These are phyloP conservation scores for Solenodon paradoxus DNA, from an alignment of 2,113 vertebrate species.

Conservation along the genomic window DNA sequence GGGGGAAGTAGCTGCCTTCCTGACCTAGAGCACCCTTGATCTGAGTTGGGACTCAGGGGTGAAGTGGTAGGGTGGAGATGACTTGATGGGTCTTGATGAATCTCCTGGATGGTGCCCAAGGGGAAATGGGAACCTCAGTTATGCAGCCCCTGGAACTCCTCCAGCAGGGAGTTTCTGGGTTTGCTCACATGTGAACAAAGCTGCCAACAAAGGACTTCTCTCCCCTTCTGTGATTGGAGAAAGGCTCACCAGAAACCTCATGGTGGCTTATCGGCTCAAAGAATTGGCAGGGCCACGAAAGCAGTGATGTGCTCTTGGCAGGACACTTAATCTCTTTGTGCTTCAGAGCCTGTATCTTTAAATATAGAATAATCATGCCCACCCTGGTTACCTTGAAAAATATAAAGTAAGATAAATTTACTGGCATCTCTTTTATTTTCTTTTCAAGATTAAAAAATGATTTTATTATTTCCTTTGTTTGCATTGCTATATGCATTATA, in stretches of 20 bases:
- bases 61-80: neutral
- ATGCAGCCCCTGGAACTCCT: neutral
- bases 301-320: neutral
- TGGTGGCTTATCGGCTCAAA: neutral
- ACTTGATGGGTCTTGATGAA: neutral
- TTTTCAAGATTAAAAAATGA: too few relatives aligned
- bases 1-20: neutral
- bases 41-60: neutral
- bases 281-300: neutral
- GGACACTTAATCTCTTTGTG: neutral
- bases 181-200: neutral
- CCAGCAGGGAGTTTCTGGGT: neutral
- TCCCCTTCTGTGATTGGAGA: neutral
- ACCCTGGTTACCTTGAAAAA: neutral
- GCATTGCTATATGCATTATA: too few relatives aligned
- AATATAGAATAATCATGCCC: neutral
- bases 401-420: conserved; percentile 5
- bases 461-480: too few relatives aligned
- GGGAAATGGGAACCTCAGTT: neutral
- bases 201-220: too few relatives aligned
- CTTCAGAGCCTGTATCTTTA: neutral
- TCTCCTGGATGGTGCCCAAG: neutral
- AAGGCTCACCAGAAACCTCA: neutral
- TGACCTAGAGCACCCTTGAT: neutral
- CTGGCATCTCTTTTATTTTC: too few relatives aligned